Base-by-base conservation (phyloP, 2,113 vertebrate genomes). In the Vicugna pacos region DNA sequence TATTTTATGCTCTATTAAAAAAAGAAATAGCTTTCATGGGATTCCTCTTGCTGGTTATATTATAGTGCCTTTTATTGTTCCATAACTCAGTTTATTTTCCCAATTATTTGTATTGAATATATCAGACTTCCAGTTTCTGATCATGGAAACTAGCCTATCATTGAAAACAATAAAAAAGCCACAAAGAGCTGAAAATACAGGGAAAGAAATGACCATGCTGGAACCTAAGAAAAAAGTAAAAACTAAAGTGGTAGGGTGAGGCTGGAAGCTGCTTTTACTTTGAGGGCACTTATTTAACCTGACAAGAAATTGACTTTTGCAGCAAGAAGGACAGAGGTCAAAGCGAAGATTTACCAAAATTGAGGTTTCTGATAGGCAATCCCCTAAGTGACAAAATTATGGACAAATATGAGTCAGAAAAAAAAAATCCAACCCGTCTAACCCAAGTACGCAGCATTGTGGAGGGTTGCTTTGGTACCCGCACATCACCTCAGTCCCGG, bases 161-260 rank as follows among this genome's bases (percentile, higher is more conserved):
- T 15, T 84, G 83, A 85, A 92, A 84, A 42, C 17, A 48, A 62
- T 46, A 52, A 56, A 75, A 52, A 67, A 65, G 6, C 12, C 17
- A 72, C 16, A 72, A 60, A 96, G 11, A 65, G 20, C 20, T 56
- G 14, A 95, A 97, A 75, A 69, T 52, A 64, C 22, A 54, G 15
- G 6, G 8, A 5, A 56, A 92, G 67, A 24, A 81, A 38, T 38
- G 14, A 20, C 9, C 38, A 86, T 38, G 19, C 17, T 32, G 22
- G 42, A 96, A 60, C 2, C n/a, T 54, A 54, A 72, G 17, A 70
- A 4, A 46, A 85, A 76, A 26, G 5, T 16, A 52, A 5, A 94
- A 32, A 35, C 20, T 22, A 32, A 50, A 79, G 5, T 2, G n/a
- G 15, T 15, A 42, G 2, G 1, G 24, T 58, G 46, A 95, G 11